Percentiles rank a stretch among this genome's conserved stretches.
Conservation (phyloP, 1,140 invertebrate genomes). For the Grapholita molesta region DNA sequence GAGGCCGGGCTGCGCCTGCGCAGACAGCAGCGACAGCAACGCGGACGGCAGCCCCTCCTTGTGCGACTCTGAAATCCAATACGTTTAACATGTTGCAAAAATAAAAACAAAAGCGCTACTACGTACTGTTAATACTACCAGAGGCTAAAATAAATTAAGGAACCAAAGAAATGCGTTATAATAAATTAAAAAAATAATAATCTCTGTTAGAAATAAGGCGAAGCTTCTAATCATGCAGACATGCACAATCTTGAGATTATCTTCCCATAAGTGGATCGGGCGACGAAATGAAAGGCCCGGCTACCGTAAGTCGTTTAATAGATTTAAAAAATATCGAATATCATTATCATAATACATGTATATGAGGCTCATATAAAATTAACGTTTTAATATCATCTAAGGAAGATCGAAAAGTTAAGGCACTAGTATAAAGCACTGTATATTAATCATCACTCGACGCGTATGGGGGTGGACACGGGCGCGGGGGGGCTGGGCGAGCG, state of each 20-base stretch:
- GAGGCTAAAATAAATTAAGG: conserved; percentile 76
- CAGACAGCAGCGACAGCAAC: conserved; percentile 51
- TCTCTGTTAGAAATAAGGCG: conserved; percentile 76
- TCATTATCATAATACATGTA: conserved; percentile 56
- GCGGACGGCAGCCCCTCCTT: conserved; percentile 56
- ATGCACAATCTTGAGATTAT: conserved; percentile 71
- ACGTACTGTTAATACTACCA: conserved; percentile 74
- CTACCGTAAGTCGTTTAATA: conserved; percentile 58
- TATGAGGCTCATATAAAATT: conserved; percentile 64
- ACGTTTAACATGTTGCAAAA: conserved; percentile 69
- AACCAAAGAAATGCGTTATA: conserved; percentile 78
- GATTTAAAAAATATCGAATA: conserved; percentile 67
- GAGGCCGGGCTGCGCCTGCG: conserved; percentile 39
- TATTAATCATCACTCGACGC: background rate
- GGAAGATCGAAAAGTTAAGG: conserved; percentile 58
- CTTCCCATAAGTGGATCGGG: conserved; percentile 62
- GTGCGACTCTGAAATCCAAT: conserved; percentile 67
- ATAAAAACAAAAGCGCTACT: conserved; percentile 62
- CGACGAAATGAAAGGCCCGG: conserved; percentile 47
- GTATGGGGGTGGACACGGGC: conserved; percentile 18
- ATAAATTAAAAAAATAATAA: conserved; percentile 59
- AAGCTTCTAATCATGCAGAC: conserved; percentile 77
- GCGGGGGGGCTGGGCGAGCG: conserved; percentile 23
- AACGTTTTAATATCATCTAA: conserved; percentile 49
- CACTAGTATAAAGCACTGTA: conserved; percentile 46